Conservation (phyloP, 1,140 invertebrate species). For the Hyposmocoma kahamanoa region DNA sequence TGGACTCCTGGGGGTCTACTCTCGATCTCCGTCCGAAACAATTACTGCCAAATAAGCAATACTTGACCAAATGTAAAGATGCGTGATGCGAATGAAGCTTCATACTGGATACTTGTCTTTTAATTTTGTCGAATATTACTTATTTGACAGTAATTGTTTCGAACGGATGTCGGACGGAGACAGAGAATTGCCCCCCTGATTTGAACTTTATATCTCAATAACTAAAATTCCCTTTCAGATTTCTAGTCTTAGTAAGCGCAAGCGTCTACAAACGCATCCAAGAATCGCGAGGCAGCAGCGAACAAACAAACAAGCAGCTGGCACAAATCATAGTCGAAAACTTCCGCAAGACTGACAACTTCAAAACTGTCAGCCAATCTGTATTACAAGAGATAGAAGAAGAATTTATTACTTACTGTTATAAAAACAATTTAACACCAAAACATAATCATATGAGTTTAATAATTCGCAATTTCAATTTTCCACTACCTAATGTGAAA, state of each 20-base stretch:
- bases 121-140: too few species aligned
- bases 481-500: conserved; percentile 77
- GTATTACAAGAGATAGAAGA: conserved; percentile 90
- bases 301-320: conserved; percentile 87
- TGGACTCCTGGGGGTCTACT: too few species aligned
- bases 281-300: conserved; percentile 82
- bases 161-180: too few species aligned
- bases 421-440: conserved; percentile 75
- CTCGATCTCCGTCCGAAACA: too few species aligned
- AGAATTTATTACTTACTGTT: conserved; percentile 87
- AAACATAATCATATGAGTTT: conserved; percentile 79
- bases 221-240: conserved; percentile 69
- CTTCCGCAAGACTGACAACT: conserved; percentile 86
- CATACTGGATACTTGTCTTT: too few species aligned
- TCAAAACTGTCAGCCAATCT: conserved; percentile 89
- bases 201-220: too few species aligned
- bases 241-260: conserved; percentile 89
- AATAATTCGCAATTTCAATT: conserved; percentile 91
- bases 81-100: too few species aligned
- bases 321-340: conserved; percentile 87
- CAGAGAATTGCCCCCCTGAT: too few species aligned
- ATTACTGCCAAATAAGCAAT: too few species aligned
- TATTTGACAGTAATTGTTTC: too few species aligned
- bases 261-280: conserved; percentile 89
- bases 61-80: too few species aligned